These are phyloP conservation scores for Brachionus plicatilis DNA, from an alignment of 1,140 invertebrate species.

Conservation along the genomic window DNA sequence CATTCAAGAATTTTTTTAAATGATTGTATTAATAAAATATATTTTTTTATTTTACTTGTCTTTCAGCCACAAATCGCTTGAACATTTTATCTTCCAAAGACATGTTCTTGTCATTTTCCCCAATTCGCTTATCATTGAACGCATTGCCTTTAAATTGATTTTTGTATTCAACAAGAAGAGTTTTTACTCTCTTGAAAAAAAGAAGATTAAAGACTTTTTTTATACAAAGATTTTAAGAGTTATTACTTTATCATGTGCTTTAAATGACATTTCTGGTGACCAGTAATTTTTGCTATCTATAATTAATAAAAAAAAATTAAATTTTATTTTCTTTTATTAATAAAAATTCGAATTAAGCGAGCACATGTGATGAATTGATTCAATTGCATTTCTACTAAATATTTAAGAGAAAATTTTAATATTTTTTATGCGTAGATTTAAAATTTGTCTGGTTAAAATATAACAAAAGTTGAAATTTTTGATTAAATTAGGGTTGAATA, in stretches of 20 bases:
- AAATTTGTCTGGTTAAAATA: not conserved
- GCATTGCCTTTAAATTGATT: constrained; percentile 71
- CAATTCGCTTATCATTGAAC: constrained; percentile 78
- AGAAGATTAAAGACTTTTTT: not conserved
- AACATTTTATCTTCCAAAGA: constrained; percentile 74
- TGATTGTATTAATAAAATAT: constrained; percentile 19
- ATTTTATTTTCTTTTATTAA: not conserved
- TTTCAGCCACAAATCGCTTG: constrained; percentile 73
- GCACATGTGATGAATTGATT: not conserved
- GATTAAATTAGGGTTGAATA: too few relatives aligned
- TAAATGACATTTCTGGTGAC: constrained; percentile 12
- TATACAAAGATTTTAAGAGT: not conserved
- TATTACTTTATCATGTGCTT: constrained; percentile 35
- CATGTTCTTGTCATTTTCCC: constrained; percentile 68
- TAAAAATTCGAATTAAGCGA: not conserved
- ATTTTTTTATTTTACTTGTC: constrained; percentile 55
- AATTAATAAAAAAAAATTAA: not conserved
- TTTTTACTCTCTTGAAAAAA: constrained; percentile 66
- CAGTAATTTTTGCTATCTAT: not conserved
- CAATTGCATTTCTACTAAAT: not conserved
- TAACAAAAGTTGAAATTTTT: not conserved
- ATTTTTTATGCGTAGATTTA: not conserved
- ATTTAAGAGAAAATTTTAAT: not conserved
- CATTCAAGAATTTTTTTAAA: constrained; percentile 56
- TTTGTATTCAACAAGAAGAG: constrained; percentile 75